Evolutionary conservation across 2,113 vertebrate species (phyloP).

Genomic region (Epinephelus fuscoguttatus): DNA sequence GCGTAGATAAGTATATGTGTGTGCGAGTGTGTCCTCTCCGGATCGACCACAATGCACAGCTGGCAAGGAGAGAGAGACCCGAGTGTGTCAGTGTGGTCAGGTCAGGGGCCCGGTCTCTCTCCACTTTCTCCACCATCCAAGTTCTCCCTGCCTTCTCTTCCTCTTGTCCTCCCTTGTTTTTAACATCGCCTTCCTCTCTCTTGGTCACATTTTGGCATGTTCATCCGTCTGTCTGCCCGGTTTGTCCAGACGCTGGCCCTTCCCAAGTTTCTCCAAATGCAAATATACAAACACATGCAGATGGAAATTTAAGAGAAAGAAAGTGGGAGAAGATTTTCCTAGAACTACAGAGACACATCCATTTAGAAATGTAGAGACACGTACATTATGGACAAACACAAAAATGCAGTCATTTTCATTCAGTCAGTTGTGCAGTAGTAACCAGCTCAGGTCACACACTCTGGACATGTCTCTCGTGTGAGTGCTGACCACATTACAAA

Average conservation of each 20-base stretch:
- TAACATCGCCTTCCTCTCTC: constrained; percentile 60
- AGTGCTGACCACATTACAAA: constrained; percentile 76
- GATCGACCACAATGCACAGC: constrained; percentile 79
- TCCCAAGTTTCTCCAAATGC: constrained; percentile 63
- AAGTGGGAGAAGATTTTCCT: constrained; percentile 27
- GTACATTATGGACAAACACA: constrained; percentile 18
- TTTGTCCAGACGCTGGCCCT: constrained; percentile 59
- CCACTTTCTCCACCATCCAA: constrained; percentile 59
- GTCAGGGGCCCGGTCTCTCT: constrained; percentile 78
- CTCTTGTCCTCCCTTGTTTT: constrained; percentile 71
- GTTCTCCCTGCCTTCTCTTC: constrained; percentile 46
- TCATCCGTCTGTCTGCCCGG: constrained; percentile 62
- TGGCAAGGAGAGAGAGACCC: constrained; percentile 77
- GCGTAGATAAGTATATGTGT: constrained; percentile 82
- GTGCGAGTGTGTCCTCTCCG: constrained; percentile 72
- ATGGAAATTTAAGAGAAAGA: constrained; percentile 27
- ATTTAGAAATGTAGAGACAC: constrained; percentile 47
- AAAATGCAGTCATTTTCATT: constrained; percentile 34
- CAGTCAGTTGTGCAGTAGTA: constrained; percentile 3
- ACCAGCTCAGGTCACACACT: constrained; percentile 35
- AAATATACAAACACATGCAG: constrained; percentile 63
- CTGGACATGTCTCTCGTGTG: constrained; percentile 68
- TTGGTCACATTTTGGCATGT: constrained; percentile 74
- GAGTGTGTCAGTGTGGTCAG: constrained; percentile 81
- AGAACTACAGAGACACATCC: constrained; percentile 51